Conservation (phyloP, 2,888 invertebrate species). For the Dyspetes luteomarginatus region DNA sequence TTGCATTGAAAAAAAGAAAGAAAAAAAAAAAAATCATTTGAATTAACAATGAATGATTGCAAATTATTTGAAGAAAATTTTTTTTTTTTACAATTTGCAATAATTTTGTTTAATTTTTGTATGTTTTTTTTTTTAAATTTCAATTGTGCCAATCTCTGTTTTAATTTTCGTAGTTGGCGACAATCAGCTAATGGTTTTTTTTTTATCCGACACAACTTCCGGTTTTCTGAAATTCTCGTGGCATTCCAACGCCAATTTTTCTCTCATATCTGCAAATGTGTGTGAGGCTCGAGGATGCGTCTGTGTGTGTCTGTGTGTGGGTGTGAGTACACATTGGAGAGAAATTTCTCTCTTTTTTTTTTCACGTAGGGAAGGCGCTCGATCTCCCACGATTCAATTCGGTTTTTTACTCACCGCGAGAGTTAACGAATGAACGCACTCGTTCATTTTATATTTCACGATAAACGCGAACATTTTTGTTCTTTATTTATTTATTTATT, state of each 20-base stretch:
- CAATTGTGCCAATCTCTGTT: too few species aligned
- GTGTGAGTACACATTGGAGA: neutral
- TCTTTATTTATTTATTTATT: constrained; percentile 1
- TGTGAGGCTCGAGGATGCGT: neutral
- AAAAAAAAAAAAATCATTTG: neutral
- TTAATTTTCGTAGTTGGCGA: neutral
- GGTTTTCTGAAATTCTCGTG: too few species aligned
- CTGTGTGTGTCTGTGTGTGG: neutral
- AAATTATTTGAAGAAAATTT: neutral
- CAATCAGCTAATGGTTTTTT: neutral
- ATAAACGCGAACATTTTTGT: neutral
- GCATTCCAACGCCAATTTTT: neutral
- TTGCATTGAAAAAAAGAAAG: neutral
- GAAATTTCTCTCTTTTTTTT: neutral
- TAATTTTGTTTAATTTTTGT: neutral
- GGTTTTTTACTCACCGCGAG: constrained; percentile 27
- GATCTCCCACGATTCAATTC: constrained; percentile 21
- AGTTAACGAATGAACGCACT: constrained; percentile 1
- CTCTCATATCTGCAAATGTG: neutral
- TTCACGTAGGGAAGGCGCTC: too few species aligned
- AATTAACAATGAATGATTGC: neutral
- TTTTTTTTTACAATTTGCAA: neutral
- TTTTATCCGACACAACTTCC: too few species aligned
- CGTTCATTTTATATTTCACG: neutral
- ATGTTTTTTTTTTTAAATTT: too few species aligned